These are phyloP conservation scores for Yponomeuta evonymella DNA, from an alignment of 2,888 invertebrate genomes.

Conservation along the genomic window DNA sequence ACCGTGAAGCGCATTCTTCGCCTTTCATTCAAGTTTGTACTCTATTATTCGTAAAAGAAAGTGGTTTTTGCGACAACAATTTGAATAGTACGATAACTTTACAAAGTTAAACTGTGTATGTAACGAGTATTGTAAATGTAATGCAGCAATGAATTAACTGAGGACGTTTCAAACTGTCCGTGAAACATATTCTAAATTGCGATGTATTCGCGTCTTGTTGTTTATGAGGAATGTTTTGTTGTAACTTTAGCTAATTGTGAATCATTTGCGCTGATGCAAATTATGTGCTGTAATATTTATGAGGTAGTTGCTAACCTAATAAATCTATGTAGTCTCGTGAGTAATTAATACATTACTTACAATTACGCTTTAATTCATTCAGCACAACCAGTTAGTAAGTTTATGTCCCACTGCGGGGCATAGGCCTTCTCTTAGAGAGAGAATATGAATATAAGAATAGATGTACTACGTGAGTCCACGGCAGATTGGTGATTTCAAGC, in stretches of 20 bases:
- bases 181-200: background rate
- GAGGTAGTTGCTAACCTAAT: background rate
- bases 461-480: too few relatives aligned
- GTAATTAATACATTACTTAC: background rate
- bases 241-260: background rate
- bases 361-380: too few relatives aligned
- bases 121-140: background rate
- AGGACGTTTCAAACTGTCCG: background rate
- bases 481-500: too few relatives aligned
- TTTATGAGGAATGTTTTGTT: conserved; percentile 1
- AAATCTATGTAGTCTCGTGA: background rate
- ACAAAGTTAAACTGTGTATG: background rate
- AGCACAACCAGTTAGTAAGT: too few relatives aligned
- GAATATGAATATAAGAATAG: too few relatives aligned
- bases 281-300: background rate
- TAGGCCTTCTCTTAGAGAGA: too few relatives aligned
- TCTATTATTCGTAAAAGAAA: background rate
- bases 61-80: background rate
- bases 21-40: background rate
- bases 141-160: background rate
- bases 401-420: too few relatives aligned
- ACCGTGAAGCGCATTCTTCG: conserved; percentile 1
- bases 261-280: background rate
- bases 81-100: background rate
- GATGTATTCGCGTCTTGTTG: background rate